phyloP scores from a whole-genome alignment of 2,113 vertebrate genomes.

The Sylvilagus bachmani region DNA sequence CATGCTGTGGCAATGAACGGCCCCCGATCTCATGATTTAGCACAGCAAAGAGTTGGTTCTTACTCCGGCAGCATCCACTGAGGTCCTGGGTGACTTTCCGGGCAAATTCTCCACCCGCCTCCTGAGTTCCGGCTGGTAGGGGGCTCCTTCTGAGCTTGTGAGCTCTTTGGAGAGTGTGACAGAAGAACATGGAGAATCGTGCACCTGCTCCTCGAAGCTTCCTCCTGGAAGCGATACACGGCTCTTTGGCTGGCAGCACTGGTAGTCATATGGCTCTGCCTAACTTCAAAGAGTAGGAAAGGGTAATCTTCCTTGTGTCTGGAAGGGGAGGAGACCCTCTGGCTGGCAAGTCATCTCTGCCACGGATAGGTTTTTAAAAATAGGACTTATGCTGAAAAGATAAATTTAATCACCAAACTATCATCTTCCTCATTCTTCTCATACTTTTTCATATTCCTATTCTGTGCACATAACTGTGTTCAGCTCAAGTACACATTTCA shows the following conservation, averaged over 20 bases:
- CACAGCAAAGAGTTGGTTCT: neutral
- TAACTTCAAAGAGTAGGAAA: neutral
- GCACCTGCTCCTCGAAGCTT: neutral
- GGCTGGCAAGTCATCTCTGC: neutral
- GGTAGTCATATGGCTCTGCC: neutral
- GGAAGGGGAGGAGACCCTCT: neutral
- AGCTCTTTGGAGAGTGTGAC: neutral
- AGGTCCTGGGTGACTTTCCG: neutral
- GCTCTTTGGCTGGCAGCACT: neutral
- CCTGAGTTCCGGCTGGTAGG: neutral
- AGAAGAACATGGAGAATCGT: fast-evolving
- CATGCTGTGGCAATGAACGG: neutral
- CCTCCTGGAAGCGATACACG: neutral
- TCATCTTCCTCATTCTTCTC: neutral
- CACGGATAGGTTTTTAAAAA: neutral
- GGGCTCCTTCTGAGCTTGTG: neutral
- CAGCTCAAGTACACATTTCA: neutral
- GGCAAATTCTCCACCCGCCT: neutral
- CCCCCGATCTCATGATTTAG: neutral
- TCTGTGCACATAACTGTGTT: neutral
- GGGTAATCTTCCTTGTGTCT: neutral
- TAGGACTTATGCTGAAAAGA: neutral
- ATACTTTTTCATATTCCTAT: neutral
- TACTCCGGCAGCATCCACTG: neutral
- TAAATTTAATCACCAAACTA: constrained; percentile 29